Conservation (phyloP, 2,797 vertebrate species). For the Epinephelus coioides region DNA sequence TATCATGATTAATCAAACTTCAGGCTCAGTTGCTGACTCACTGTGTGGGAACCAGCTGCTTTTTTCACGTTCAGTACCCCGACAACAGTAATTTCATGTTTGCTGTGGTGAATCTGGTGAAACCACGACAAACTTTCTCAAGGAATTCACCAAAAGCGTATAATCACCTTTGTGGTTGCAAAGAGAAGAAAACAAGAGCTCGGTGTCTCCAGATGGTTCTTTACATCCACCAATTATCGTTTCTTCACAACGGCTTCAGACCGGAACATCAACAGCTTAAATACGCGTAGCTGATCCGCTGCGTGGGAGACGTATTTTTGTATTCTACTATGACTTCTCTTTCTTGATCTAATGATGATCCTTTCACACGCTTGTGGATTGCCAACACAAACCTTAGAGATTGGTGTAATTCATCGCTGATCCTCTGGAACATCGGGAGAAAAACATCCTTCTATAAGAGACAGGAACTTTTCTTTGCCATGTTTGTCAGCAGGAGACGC, state of each 20-base stretch:
- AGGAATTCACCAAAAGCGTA: conserved; percentile 26
- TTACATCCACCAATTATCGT: conserved; percentile 38
- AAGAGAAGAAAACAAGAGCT: conserved; percentile 8
- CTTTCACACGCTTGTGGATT: conserved; percentile 22
- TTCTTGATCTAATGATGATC: conserved; percentile 52
- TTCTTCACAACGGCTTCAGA: conserved; percentile 36
- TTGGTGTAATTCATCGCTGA: conserved; percentile 7
- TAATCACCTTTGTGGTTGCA: conserved; percentile 9
- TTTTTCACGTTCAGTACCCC: background rate
- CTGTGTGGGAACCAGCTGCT: conserved; percentile 51
- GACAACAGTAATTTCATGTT: conserved; percentile 51
- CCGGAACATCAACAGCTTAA: conserved; percentile 55
- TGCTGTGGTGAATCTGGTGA: conserved; percentile 33
- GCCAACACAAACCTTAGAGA: conserved; percentile 48
- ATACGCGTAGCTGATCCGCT: conserved; percentile 39
- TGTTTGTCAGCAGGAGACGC: background rate
- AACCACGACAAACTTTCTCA: conserved; percentile 37
- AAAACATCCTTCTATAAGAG: conserved; percentile 1
- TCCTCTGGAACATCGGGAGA: conserved; percentile 8
- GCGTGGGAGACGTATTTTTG: conserved; percentile 49
- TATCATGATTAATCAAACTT: background rate
- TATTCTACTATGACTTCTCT: conserved; percentile 39
- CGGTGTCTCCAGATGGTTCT: background rate
- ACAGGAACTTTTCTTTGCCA: background rate
- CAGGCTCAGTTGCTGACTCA: background rate